Conservation (phyloP, 92 coral and sea anemone genomes). For the Galaxea fascicularis region DNA sequence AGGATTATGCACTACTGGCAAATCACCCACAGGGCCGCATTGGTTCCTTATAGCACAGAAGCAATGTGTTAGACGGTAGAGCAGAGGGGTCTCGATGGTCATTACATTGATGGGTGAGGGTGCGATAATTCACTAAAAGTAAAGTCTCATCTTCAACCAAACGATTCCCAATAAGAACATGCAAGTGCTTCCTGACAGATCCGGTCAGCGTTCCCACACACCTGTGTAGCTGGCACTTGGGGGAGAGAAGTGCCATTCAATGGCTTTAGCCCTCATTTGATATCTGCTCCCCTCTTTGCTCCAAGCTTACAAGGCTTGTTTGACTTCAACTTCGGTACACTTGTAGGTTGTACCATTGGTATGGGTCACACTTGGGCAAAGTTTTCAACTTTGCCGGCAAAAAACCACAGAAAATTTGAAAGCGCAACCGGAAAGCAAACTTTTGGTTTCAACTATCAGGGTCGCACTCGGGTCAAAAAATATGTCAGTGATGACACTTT, state of each 20-base stretch:
- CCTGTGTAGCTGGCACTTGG: conserved; percentile 52
- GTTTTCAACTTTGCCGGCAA: neutral
- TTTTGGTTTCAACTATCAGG: neutral
- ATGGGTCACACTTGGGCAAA: too few relatives aligned
- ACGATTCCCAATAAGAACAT: conserved; percentile 24
- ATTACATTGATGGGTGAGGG: too few relatives aligned
- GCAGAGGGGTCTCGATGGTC: conserved; percentile 31
- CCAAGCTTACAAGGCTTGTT: too few relatives aligned
- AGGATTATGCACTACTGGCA: conserved; percentile 1
- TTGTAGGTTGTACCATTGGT: too few relatives aligned
- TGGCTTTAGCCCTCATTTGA: conserved; percentile 34
- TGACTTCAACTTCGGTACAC: too few relatives aligned
- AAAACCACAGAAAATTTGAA: neutral
- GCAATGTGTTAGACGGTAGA: conserved; percentile 42
- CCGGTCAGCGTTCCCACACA: conserved; percentile 58
- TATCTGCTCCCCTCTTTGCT: conserved; percentile 25
- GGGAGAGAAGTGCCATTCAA: conserved; percentile 58
- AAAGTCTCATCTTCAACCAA: conserved; percentile 59
- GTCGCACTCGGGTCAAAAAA: neutral
- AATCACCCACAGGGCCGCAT: conserved; percentile 17
- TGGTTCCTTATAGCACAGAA: conserved; percentile 33
- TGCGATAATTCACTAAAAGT: too few relatives aligned
- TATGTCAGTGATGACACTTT: neutral
- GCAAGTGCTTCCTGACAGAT: conserved; percentile 17
- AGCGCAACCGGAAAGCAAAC: too few relatives aligned